A percentile compares a stretch with the other conserved stretches of the same genome.
Evolutionary conservation across 2,888 invertebrate genomes (phyloP).

Genomic region (Acholoe squamosa): DNA sequence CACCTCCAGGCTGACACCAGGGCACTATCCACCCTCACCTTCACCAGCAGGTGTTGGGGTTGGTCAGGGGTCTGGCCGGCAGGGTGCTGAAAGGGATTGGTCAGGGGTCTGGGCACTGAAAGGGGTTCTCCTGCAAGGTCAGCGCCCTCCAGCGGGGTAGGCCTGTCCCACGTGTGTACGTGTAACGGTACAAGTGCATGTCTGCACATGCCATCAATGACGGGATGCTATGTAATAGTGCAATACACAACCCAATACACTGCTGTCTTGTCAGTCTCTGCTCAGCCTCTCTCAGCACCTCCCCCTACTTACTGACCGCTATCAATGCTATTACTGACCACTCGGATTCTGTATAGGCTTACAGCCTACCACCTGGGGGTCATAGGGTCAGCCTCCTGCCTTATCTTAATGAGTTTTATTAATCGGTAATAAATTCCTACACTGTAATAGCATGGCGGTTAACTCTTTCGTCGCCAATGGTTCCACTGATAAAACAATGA

Average conservation of each 20-base stretch:
- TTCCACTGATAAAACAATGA: no score
- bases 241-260: background rate
- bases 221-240: background rate
- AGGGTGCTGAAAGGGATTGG: no score
- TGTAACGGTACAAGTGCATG: background rate
- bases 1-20: no score
- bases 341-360: background rate
- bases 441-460: background rate
- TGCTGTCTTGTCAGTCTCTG: background rate
- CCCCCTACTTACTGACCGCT: background rate
- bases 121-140: no score
- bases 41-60: background rate
- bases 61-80: background rate
- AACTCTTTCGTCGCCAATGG: background rate
- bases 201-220: background rate
- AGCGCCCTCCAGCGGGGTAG: background rate
- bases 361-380: background rate
- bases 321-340: background rate
- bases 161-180: background rate
- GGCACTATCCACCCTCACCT: background rate
- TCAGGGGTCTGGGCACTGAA: no score
- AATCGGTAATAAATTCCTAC: slow-evolving; percentile 35
- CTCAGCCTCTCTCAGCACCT: background rate
- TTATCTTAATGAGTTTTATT: slow-evolving; percentile 57
- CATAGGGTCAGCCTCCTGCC: background rate